Conservation (phyloP, 2,797 vertebrate species). For the Numenius phaeopus region DNA sequence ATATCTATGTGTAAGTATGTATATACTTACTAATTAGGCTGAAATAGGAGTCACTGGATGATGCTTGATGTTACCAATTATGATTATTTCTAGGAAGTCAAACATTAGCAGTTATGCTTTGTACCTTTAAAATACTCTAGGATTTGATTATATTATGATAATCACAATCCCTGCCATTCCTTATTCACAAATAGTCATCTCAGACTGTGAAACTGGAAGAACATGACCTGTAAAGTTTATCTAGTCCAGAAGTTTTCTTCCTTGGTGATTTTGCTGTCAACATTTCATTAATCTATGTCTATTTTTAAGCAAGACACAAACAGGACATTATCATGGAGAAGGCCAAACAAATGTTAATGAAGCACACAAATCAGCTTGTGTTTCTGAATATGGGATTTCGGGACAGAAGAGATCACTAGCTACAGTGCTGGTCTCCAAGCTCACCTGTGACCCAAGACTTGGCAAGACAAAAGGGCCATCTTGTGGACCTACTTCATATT, state of each 20-base stretch:
- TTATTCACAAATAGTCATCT: slow-evolving; percentile 43
- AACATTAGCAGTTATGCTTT: background rate
- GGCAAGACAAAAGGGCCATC: background rate
- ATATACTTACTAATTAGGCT: background rate
- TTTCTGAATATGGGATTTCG: background rate
- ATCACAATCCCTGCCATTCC: background rate
- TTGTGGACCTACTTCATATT: background rate
- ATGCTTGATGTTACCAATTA: background rate
- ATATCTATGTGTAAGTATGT: background rate
- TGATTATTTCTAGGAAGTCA: background rate
- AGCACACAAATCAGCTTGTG: background rate
- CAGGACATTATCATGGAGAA: background rate
- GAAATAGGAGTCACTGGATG: background rate
- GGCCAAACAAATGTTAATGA: slow-evolving; percentile 26
- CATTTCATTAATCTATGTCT: slow-evolving; percentile 60
- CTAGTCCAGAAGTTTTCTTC: slow-evolving; percentile 40
- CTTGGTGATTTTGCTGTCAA: slow-evolving; percentile 52
- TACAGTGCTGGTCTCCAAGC: background rate
- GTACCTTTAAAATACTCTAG: background rate
- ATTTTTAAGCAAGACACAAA: slow-evolving; percentile 29
- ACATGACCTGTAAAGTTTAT: slow-evolving; percentile 44
- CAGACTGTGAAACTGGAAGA: slow-evolving; percentile 16
- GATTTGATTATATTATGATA: slow-evolving; percentile 47
- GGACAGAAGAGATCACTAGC: background rate
- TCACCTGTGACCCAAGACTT: background rate